These are phyloP conservation scores for Tetanocera ferruginea DNA, from an alignment of 2,888 invertebrate species.

Conservation along the genomic window DNA sequence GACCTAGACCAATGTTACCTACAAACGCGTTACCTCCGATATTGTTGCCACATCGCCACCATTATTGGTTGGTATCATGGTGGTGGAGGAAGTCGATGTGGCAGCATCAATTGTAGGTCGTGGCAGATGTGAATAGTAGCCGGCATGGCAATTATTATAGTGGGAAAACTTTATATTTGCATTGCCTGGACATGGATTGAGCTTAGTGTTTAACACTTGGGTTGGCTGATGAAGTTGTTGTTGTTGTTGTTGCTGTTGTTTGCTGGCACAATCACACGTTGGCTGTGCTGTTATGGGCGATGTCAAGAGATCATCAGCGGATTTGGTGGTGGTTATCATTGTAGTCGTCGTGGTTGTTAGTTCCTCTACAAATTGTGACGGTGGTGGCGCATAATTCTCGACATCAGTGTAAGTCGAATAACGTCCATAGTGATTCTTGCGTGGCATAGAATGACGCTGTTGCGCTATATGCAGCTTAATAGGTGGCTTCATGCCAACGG, in stretches of 20 bases:
- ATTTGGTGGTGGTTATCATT: constrained; percentile 77
- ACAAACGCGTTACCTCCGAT: constrained; percentile 80
- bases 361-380: constrained; percentile 70
- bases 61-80: constrained; percentile 46
- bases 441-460: constrained; percentile 70
- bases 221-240: constrained; percentile 34
- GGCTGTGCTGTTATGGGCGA: constrained; percentile 40
- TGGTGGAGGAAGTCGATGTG: constrained; percentile 56
- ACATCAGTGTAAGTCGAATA: constrained; percentile 69
- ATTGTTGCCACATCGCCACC: constrained; percentile 71
- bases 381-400: constrained; percentile 70
- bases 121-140: constrained; percentile 68
- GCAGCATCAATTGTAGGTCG: constrained; percentile 63
- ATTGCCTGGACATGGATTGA: constrained; percentile 33
- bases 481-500: constrained; percentile 70
- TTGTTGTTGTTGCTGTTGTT: constrained; percentile 55
- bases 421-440: constrained; percentile 68
- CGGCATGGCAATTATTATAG: constrained; percentile 65
- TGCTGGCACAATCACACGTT: constrained; percentile 60
- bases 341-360: constrained; percentile 72
- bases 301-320: constrained; percentile 81
- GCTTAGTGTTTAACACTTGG: neutral
- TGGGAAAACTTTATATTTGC: constrained; percentile 61
- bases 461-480: constrained; percentile 70
- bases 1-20: constrained; percentile 63